These are phyloP conservation scores for Andrena bucephala DNA, from an alignment of 2,888 invertebrate genomes.

Conservation along the genomic window DNA sequence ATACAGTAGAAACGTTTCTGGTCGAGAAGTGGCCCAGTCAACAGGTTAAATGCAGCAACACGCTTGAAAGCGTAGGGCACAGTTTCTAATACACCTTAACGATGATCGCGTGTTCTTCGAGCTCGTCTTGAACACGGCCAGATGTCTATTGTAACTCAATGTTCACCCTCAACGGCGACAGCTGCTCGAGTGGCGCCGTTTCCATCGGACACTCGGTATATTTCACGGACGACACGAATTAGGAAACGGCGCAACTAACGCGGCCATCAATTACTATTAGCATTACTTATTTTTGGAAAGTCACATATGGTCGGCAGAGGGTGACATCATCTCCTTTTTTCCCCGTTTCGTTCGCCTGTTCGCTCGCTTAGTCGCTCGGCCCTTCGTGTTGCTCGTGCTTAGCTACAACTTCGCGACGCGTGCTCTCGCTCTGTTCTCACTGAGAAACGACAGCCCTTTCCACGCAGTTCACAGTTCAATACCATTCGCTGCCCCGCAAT, in stretches of 20 bases:
- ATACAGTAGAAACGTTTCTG: too few relatives aligned
- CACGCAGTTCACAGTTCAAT: neutral
- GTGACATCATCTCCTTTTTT: constrained; percentile 68
- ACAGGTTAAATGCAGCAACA: neutral
- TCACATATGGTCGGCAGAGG: constrained; percentile 80
- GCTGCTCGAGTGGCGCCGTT: constrained; percentile 71
- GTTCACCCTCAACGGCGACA: constrained; percentile 70
- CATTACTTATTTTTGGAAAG: constrained; percentile 81
- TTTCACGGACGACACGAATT: constrained; percentile 78
- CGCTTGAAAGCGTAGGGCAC: constrained; percentile 9
- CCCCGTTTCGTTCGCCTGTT: constrained; percentile 8
- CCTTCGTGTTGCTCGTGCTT: constrained; percentile 35
- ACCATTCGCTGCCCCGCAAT: neutral
- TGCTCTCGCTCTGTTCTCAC: constrained; percentile 4
- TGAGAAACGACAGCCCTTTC: neutral
- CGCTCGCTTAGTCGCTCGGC: neutral
- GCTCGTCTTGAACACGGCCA: constrained; percentile 67
- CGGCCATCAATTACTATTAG: constrained; percentile 83
- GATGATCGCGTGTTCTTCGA: constrained; percentile 48
- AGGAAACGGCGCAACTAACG: constrained; percentile 76
- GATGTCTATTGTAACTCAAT: constrained; percentile 77
- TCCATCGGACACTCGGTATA: constrained; percentile 69
- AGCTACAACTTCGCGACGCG: constrained; percentile 7
- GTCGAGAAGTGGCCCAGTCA: neutral
- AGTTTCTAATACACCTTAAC: constrained; percentile 55